Conservation (phyloP, 2,888 invertebrate genomes). For the Calephelis perditalis region DNA sequence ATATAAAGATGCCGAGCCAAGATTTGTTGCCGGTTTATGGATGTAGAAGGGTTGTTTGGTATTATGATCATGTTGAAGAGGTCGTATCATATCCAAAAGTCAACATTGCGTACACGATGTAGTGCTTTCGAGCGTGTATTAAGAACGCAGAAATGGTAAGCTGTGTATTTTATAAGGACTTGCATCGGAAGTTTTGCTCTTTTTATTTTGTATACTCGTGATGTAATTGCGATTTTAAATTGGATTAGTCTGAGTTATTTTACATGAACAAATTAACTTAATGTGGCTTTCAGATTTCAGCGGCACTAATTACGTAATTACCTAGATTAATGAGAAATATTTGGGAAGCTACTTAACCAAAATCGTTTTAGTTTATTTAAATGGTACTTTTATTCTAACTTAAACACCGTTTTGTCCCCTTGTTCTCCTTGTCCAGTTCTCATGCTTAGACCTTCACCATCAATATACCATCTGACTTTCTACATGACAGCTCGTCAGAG, state of each 20-base stretch:
- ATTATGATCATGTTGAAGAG: slow-evolving; percentile 73
- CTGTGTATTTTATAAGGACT: slow-evolving; percentile 33
- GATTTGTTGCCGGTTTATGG: slow-evolving; percentile 74
- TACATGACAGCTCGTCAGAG: too few species aligned
- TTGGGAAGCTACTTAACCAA: too few species aligned
- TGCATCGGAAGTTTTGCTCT: slow-evolving; percentile 22
- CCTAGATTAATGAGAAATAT: too few species aligned
- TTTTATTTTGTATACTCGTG: slow-evolving; percentile 23
- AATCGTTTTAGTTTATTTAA: too few species aligned
- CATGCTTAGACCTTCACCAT: too few species aligned
- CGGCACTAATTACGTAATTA: too few species aligned
- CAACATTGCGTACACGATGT: slow-evolving; percentile 69
- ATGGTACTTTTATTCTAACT: too few species aligned
- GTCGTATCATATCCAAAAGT: slow-evolving; percentile 67
- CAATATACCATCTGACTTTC: too few species aligned
- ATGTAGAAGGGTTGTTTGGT: slow-evolving; percentile 75
- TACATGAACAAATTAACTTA: too few species aligned
- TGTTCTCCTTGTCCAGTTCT: too few species aligned
- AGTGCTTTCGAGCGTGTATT: slow-evolving; percentile 57
- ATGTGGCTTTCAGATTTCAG: too few species aligned
- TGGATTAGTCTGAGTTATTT: slow-evolving; percentile 5
- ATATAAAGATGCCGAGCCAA: slow-evolving; percentile 76
- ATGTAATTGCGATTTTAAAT: slow-evolving; percentile 14
- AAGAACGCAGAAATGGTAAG: slow-evolving; percentile 53
- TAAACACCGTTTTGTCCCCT: too few species aligned